Percentiles rank a stretch among this genome's conserved stretches.
Evolutionary conservation across 2,888 invertebrate species (phyloP).

Genomic region (Heterodera filipjevi): DNA sequence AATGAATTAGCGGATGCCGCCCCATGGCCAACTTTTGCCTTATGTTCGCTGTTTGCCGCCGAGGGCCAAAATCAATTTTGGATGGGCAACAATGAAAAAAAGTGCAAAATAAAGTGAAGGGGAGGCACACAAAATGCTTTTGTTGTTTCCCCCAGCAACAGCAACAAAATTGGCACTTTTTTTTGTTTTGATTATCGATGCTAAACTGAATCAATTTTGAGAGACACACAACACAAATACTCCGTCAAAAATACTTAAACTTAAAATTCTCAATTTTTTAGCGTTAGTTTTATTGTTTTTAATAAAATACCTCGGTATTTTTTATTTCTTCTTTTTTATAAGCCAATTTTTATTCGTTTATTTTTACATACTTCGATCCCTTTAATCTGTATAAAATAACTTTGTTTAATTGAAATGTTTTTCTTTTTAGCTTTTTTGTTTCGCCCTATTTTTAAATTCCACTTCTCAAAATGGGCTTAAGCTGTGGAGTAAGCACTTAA

Average conservation of each 20-base stretch:
- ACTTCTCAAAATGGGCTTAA: constrained; percentile 46
- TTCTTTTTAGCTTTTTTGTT: not conserved
- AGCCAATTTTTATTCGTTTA: not conserved
- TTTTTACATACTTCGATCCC: constrained; percentile 7
- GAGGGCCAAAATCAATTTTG: constrained; percentile 7
- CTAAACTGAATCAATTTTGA: too few species aligned
- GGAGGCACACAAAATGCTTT: not conserved
- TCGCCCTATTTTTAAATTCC: not conserved
- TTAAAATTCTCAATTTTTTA: too few species aligned
- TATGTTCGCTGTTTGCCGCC: not conserved
- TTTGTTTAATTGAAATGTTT: not conserved
- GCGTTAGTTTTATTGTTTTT: too few species aligned
- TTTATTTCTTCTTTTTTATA: too few species aligned
- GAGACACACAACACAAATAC: too few species aligned
- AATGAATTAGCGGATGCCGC: not conserved
- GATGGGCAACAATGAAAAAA: not conserved
- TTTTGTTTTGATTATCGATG: not conserved
- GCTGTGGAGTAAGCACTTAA: constrained; percentile 52
- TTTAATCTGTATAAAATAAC: too few species aligned
- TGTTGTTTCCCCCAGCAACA: not conserved
- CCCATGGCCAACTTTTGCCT: not conserved
- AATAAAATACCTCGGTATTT: not conserved
- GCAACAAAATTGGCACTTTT: constrained; percentile 3
- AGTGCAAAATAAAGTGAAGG: not conserved
- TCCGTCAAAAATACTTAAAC: too few species aligned